Conservation (phyloP, 2,888 invertebrate genomes). For the Imbricaverruca yamaguchii region DNA sequence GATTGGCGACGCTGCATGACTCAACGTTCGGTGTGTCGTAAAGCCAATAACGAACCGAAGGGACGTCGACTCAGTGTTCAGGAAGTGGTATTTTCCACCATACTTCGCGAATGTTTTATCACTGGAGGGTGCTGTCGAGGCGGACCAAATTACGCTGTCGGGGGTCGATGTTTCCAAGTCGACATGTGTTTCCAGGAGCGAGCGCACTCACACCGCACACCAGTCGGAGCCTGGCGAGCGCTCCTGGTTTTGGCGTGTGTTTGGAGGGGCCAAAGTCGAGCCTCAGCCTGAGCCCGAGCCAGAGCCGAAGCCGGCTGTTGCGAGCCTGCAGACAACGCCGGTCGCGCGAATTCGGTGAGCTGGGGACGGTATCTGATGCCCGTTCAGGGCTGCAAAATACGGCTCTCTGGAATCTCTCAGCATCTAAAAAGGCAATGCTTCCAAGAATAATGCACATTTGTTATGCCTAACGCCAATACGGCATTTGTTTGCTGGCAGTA, state of each 20-base stretch:
- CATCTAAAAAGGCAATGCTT: too few species aligned
- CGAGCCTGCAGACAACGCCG: neutral
- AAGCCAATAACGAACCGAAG: too few species aligned
- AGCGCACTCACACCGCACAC: neutral
- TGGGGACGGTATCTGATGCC: neutral
- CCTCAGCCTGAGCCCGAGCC: slow-evolving; percentile 14
- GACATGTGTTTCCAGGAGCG: neutral
- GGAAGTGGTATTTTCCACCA: too few species aligned
- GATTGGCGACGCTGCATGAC: too few species aligned
- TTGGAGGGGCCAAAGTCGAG: neutral
- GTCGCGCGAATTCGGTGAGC: slow-evolving; percentile 23
- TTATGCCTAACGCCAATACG: too few species aligned
- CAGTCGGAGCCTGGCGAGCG: neutral
- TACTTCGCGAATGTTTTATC: neutral
- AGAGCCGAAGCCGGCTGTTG: neutral
- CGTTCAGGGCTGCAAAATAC: too few species aligned
- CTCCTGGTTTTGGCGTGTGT: neutral
- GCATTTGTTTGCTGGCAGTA: too few species aligned
- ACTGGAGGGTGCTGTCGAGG: neutral
- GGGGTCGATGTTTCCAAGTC: neutral
- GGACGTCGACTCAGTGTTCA: too few species aligned
- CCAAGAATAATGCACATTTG: too few species aligned
- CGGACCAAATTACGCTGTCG: neutral
- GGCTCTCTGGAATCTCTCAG: too few species aligned
- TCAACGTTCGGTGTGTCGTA: too few species aligned